Percentiles rank a stretch among this genome's conserved stretches.
phyloP scores from a whole-genome alignment of 2,888 invertebrate species.

The Cosmopolites sordidus region DNA sequence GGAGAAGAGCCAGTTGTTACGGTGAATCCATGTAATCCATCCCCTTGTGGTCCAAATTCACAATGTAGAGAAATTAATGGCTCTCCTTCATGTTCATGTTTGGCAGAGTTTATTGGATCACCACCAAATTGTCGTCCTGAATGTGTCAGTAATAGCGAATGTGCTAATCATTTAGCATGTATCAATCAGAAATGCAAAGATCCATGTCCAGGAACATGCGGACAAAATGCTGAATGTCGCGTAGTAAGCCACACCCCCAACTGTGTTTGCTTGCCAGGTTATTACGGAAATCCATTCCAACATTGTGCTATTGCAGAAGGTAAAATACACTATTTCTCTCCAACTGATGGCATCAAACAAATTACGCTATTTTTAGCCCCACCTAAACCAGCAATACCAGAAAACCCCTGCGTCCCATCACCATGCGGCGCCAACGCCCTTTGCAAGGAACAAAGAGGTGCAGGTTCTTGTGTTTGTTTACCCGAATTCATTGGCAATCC shows the following conservation, averaged over 20 bases:
- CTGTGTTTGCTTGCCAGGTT: constrained; percentile 55
- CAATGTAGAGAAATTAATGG: constrained; percentile 62
- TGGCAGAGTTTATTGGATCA: constrained; percentile 65
- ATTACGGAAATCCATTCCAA: constrained; percentile 57
- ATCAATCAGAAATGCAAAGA: constrained; percentile 71
- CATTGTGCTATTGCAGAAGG: constrained; percentile 40
- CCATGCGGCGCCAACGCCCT: constrained; percentile 64
- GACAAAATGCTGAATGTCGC: constrained; percentile 54
- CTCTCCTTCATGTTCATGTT: constrained; percentile 65
- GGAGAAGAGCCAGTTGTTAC: constrained; percentile 32
- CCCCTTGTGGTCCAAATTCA: constrained; percentile 63
- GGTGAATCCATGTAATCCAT: constrained; percentile 52
- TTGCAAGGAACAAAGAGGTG: constrained; percentile 51
- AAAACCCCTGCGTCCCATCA: constrained; percentile 57
- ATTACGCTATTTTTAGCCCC: constrained; percentile 11
- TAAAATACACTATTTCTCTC: constrained; percentile 1
- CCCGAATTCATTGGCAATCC: constrained; percentile 63
- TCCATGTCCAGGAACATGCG: constrained; percentile 59
- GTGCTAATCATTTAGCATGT: constrained; percentile 65
- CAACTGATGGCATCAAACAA: neutral
- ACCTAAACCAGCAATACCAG: constrained; percentile 17
- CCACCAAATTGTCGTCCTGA: constrained; percentile 75
- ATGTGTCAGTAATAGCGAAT: constrained; percentile 70
- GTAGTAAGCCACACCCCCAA: constrained; percentile 57
- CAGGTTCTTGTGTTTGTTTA: constrained; percentile 56